These are phyloP conservation scores for Pentalonia nigronervosa DNA, from an alignment of 1,140 invertebrate genomes.

Conservation along the genomic window DNA sequence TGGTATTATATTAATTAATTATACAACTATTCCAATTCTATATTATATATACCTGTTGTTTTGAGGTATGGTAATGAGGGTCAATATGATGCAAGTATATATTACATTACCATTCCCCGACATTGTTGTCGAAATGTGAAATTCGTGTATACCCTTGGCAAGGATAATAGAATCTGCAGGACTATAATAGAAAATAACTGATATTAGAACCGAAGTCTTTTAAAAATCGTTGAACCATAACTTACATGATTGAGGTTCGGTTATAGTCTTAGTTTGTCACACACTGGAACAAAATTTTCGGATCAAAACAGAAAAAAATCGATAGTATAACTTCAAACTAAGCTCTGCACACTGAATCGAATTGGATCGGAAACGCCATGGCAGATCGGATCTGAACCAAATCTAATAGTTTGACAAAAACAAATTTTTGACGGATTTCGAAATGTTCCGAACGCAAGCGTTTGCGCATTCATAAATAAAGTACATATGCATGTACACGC, in stretches of 20 bases:
- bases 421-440: background rate
- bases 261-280: too few species aligned
- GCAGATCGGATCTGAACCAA: too few species aligned
- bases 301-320: background rate
- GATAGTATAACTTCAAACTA: background rate
- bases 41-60: background rate
- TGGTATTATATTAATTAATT: background rate
- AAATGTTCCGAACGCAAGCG: background rate
- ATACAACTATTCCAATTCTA: background rate
- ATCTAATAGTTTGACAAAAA: too few species aligned
- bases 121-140: background rate
- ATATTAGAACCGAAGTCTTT: background rate
- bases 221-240: background rate
- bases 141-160: background rate
- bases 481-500: too few species aligned
- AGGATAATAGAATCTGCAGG: background rate
- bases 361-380: too few species aligned
- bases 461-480: background rate
- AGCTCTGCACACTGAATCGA: background rate
- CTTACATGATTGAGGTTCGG: background rate
- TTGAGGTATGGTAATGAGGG: background rate
- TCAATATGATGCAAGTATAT: too few species aligned
- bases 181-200: background rate
- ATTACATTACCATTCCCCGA: background rate
- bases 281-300: too few species aligned